phyloP scores from a whole-genome alignment of 92 coral and sea anemone species.

The Nematostella vectensis region DNA sequence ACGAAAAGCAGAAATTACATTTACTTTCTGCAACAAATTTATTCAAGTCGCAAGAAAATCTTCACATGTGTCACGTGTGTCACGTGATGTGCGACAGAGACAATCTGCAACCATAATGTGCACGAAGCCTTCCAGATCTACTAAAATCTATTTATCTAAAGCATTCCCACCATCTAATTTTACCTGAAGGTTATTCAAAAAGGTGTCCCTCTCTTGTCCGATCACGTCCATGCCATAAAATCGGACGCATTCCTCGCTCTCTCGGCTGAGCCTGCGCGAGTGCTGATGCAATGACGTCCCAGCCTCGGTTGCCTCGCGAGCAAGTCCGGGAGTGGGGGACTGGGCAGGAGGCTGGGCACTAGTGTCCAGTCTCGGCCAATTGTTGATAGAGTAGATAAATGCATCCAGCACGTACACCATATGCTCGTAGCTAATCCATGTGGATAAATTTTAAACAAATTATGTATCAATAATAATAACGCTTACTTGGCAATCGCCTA shows the following conservation, averaged over 20 bases:
- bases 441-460: too few species aligned
- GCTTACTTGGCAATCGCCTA: too few species aligned
- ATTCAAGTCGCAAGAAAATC: too few species aligned
- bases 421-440: constrained; percentile 78
- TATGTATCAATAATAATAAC: too few species aligned
- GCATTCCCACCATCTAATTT: too few species aligned
- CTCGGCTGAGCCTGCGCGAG: constrained; percentile 44
- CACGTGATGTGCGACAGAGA: too few species aligned
- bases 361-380: constrained; percentile 55
- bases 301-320: constrained; percentile 31
- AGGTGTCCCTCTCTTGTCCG: constrained; percentile 55
- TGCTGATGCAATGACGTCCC: constrained; percentile 25
- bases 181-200: constrained; percentile 40
- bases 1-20: too few species aligned
- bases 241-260: constrained; percentile 40
- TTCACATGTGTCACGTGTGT: too few species aligned
- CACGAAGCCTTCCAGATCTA: too few species aligned
- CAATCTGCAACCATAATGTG: too few species aligned
- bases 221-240: constrained; percentile 76
- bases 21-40: too few species aligned
- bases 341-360: constrained; percentile 40
- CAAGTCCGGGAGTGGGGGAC: constrained; percentile 36
- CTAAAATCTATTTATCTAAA: too few species aligned
- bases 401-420: constrained; percentile 80
- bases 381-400: constrained; percentile 56